Evolutionary conservation across 2,113 vertebrate species (phyloP).

Genomic region (Amblyornis subalaris): DNA sequence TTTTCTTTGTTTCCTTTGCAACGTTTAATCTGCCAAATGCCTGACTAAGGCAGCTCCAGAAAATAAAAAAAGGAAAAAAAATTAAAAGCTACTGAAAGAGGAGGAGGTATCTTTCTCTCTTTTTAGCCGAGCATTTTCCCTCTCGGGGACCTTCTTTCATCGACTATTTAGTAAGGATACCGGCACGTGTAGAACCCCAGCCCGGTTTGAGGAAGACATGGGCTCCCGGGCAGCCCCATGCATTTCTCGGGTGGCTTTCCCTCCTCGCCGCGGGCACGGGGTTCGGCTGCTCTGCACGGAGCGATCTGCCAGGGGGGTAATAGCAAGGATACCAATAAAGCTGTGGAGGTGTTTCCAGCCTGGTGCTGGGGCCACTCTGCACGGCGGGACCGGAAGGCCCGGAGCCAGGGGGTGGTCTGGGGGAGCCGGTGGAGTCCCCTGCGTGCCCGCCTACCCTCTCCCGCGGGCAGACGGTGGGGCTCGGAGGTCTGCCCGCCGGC

Average conservation of each 20-base stretch:
- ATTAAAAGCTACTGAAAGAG: background rate
- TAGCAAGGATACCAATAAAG: background rate
- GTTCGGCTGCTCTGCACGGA: background rate
- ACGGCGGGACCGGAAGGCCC: background rate
- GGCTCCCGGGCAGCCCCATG: background rate
- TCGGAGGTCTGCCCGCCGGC: background rate
- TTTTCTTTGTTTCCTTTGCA: slow-evolving; percentile 47
- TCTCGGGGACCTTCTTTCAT: background rate
- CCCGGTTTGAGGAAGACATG: background rate
- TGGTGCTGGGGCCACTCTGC: background rate
- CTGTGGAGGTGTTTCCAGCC: background rate
- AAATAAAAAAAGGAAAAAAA: background rate
- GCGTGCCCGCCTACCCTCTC: background rate
- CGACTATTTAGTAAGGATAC: background rate
- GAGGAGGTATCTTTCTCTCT: background rate
- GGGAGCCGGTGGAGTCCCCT: background rate
- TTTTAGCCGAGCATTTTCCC: background rate
- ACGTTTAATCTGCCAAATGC: slow-evolving; percentile 39
- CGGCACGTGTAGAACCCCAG: background rate
- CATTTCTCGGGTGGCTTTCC: background rate
- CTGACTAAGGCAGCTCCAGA: background rate
- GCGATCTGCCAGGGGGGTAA: background rate
- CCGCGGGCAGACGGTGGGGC: background rate
- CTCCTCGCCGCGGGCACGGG: background rate
- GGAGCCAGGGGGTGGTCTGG: background rate